Evolutionary conservation across 1,140 invertebrate genomes (phyloP), one percentile per base, ranked within the genome.

Genomic region (Meteorus sp.): DNA sequence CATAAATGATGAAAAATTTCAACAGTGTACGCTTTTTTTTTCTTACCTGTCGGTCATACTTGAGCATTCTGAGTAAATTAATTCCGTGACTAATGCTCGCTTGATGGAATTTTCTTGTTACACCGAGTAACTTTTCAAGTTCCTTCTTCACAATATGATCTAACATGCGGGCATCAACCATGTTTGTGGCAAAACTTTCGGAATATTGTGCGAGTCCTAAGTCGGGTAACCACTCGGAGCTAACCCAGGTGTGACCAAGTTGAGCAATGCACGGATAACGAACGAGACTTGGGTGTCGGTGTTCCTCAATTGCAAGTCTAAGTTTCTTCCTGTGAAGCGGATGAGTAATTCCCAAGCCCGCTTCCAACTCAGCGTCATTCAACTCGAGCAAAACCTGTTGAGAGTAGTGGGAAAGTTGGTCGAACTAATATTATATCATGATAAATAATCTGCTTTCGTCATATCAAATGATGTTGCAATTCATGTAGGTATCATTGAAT

Each of bases 111-210:
- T 95, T 96, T 48, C 92, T 84, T 23, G 91, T 93, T 5, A 96
- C 91, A 1, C 89, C 89, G 9, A 97, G 84, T 72, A 93, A 89
- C 75, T 96, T 96, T 76, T 97, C 94, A 62, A 97, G 80, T 71
- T 97, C 94, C 74, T 96, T 95, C 78, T 95, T 94, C 65, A 91
- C 93, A 29, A 97, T 82, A 37, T 92, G 90, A 73, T 96, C 93
- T 64, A 97, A 79, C 86, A 96, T 91, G 41, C 94, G 83, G 2
- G 94, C 94, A 76, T 97, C 94, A 4, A 96, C 92, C 72, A 96
- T 85, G 66, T 92, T 93, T n/a, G 88, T 88, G 57, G 93, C 85
- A 76, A 96, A 96, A 41, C 86, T 89, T 61, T 94, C 90, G 0
- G 90, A 88, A 72, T 95, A 95, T 82, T 95, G 80, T 33, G 91